A percentile compares a stretch with the other conserved stretches of the same genome.
phyloP scores from a whole-genome alignment of 30 jellyfish, hydroid and myxozoan genomes.

The Aurelia coerulea region DNA sequence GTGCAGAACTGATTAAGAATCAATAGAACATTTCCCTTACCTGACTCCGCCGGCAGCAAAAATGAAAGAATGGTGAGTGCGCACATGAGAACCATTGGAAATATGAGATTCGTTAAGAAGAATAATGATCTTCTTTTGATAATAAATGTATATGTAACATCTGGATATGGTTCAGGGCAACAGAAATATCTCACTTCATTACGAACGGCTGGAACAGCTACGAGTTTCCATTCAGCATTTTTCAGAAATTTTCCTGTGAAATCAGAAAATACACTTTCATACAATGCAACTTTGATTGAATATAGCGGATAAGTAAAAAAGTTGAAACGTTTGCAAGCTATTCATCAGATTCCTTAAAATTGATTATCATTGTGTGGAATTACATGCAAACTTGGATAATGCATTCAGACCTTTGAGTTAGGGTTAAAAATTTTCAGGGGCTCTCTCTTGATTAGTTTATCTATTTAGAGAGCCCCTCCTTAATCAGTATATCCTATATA shows the following conservation, averaged over 20 bases:
- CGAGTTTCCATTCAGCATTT: slow-evolving; percentile 81
- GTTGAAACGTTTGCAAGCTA: too few species aligned
- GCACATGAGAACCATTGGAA: slow-evolving; percentile 77
- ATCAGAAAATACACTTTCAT: background rate
- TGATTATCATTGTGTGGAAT: too few species aligned
- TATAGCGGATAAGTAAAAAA: too few species aligned
- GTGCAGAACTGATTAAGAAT: too few species aligned
- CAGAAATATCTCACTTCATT: slow-evolving; percentile 67
- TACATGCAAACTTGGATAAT: too few species aligned
- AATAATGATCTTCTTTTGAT: slow-evolving; percentile 68
- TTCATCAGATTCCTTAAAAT: too few species aligned
- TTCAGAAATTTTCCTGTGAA: slow-evolving; percentile 46
- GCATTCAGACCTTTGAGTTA: too few species aligned
- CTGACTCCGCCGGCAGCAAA: slow-evolving; percentile 84
- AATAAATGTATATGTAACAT: slow-evolving; percentile 62
- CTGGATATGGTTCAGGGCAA: slow-evolving; percentile 80
- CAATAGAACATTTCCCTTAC: background rate
- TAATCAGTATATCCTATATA: too few species aligned
- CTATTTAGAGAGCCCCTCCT: too few species aligned
- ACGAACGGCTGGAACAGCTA: slow-evolving; percentile 61
- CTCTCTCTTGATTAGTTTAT: too few species aligned
- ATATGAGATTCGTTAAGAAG: slow-evolving; percentile 61
- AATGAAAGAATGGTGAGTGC: slow-evolving; percentile 75
- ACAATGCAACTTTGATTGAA: background rate
- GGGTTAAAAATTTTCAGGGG: too few species aligned